Evolutionary conservation across 2,888 invertebrate species (phyloP).

Genomic region (Phoenoteleia sp.): DNA sequence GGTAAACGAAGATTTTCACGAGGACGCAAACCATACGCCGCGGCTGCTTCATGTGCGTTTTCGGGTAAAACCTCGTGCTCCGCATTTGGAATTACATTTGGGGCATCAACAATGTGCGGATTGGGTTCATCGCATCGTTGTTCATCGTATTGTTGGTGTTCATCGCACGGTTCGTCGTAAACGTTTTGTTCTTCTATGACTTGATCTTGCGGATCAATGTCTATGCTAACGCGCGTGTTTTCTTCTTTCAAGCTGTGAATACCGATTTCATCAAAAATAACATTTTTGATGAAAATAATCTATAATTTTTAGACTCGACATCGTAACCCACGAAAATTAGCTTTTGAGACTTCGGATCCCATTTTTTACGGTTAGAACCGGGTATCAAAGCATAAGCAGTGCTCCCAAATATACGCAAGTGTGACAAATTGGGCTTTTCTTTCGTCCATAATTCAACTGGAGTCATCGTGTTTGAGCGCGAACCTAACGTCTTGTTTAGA

Average conservation of each 20-base stretch:
- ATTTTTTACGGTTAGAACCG: constrained; percentile 49
- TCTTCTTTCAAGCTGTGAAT: not conserved
- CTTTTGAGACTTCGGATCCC: constrained; percentile 58
- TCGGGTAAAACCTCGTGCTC: not conserved
- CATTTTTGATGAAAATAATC: constrained; percentile 59
- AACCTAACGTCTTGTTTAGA: constrained; percentile 39
- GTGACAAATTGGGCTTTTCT: constrained; percentile 54
- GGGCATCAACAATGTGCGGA: not conserved
- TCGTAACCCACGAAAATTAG: constrained; percentile 63
- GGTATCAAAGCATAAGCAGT: constrained; percentile 48
- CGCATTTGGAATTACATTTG: not conserved
- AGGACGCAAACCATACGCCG: not conserved
- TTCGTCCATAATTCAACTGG: constrained; percentile 58
- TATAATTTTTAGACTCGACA: constrained; percentile 58
- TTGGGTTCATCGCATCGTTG: not conserved
- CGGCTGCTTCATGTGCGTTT: not conserved
- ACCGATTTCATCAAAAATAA: constrained; percentile 53
- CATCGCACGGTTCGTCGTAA: not conserved
- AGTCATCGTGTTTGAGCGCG: constrained; percentile 35
- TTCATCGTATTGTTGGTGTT: no score
- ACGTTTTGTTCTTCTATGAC: not conserved
- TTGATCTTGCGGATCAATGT: not conserved
- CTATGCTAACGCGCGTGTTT: not conserved
- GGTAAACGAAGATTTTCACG: not conserved
- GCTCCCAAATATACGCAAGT: constrained; percentile 63